Evolutionary conservation across 2,797 vertebrate species (phyloP).

Genomic region (Alauda arvensis): DNA sequence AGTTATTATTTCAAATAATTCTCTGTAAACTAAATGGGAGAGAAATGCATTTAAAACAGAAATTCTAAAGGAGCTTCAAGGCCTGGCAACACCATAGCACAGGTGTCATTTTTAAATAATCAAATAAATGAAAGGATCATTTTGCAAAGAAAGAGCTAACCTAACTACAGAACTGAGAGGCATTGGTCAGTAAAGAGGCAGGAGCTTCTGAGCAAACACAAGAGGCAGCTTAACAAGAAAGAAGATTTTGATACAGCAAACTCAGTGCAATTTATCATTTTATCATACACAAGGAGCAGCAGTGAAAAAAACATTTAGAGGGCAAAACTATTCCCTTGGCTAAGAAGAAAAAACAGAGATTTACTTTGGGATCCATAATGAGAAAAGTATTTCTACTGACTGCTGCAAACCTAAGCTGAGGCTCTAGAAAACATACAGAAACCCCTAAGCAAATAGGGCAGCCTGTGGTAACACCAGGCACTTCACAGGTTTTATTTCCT

Average conservation of each 20-base stretch:
- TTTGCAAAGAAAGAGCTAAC: constrained; percentile 10
- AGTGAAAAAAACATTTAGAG: background rate
- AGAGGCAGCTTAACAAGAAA: background rate
- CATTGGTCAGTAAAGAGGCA: background rate
- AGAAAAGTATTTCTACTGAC: background rate
- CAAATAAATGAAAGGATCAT: background rate
- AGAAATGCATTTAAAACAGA: background rate
- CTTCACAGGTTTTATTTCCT: background rate
- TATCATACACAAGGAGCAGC: background rate
- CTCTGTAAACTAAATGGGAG: background rate
- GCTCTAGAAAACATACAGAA: background rate
- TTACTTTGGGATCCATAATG: background rate
- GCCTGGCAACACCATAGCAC: background rate
- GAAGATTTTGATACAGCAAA: background rate
- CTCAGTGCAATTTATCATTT: background rate
- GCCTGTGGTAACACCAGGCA: background rate
- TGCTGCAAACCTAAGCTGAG: background rate
- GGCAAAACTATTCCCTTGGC: background rate
- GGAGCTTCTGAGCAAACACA: background rate
- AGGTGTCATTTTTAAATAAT: background rate
- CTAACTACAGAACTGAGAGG: background rate
- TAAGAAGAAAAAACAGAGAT: background rate
- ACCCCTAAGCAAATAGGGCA: background rate
- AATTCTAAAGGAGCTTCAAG: background rate
- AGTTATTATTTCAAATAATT: background rate